Base-by-base conservation (phyloP, 1,140 invertebrate species). In the Teleopsis dalmanni region DNA sequence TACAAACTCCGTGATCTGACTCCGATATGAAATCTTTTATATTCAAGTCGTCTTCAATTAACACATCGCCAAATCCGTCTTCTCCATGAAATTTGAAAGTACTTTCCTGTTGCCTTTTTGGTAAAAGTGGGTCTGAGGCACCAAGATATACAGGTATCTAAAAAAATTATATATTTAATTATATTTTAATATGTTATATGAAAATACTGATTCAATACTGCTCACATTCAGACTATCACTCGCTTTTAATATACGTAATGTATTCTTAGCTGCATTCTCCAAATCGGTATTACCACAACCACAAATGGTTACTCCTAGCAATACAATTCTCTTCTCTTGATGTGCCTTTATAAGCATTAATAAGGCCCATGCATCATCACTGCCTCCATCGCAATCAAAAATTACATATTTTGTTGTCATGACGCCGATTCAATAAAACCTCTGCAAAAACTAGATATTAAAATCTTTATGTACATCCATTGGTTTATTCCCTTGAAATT, bases 141-240 rank as follows among this genome's bases (percentile, higher is more conserved):
- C 82, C 69, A 65, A 41, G 65, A 57, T 70, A 84, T n/a, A 85
- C 75, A 31, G 82, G 81, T 55, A 84, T 78, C 82, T 84, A 2
- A 9, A 3, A 44, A 14, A 2, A 14, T 13, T 13, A 34, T n/a
- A 34, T 13, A 31, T 8, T 31, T 31, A 31, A 13, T 9, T 42
- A 16, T 16, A 14, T 16, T 25, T 27, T 42, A 42, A 26, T 14
- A 18, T n/a, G n/a, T n/a, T n/a, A n/a, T n/a, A n/a, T n/a, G n/a
- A n/a, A n/a, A n/a, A n/a, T n/a, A n/a, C n/a, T n/a, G n/a, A n/a
- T n/a, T n/a, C n/a, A n/a, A n/a, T n/a, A n/a, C n/a, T n/a, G n/a
- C n/a, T n/a, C n/a, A n/a, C n/a, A n/a, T n/a, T n/a, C n/a, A n/a
- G n/a, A n/a, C n/a, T n/a, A n/a, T n/a, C n/a, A n/a, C n/a, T n/a